phyloP scores from a whole-genome alignment of 2,888 invertebrate genomes.

The Bellardia bayeri region DNA sequence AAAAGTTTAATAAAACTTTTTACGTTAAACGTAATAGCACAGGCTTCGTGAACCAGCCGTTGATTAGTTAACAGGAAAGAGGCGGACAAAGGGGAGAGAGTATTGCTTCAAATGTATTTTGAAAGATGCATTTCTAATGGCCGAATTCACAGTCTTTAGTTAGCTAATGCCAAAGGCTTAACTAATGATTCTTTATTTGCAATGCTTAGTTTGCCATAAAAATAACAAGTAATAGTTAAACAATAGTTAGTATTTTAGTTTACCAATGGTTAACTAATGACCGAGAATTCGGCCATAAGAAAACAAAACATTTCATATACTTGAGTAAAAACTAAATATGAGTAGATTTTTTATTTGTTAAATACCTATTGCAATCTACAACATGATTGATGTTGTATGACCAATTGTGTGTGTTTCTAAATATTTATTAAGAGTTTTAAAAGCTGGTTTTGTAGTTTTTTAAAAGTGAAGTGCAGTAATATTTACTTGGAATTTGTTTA shows the following conservation, averaged over 20 bases:
- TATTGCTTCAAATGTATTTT: background rate
- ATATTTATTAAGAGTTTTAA: background rate
- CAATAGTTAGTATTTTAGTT: too few relatives aligned
- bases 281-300: too few relatives aligned
- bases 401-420: background rate
- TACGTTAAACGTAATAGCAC: conserved; percentile 21
- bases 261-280: too few relatives aligned
- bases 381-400: conserved; percentile 32
- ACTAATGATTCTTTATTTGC: too few relatives aligned
- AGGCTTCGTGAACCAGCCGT: conserved; percentile 2
- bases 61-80: conserved; percentile 37
- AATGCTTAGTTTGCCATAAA: too few relatives aligned
- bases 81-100: background rate
- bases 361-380: conserved; percentile 2
- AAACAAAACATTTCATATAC: background rate
- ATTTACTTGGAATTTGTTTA: too few relatives aligned
- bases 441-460: background rate
- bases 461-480: background rate
- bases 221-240: too few relatives aligned
- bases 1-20: conserved; percentile 65
- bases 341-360: background rate
- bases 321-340: background rate
- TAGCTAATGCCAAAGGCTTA: too few relatives aligned
- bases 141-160: too few relatives aligned
- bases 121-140: conserved; percentile 7